Conservation (phyloP, 64 coral and sea anemone species). For the Platygyra sinensis region DNA sequence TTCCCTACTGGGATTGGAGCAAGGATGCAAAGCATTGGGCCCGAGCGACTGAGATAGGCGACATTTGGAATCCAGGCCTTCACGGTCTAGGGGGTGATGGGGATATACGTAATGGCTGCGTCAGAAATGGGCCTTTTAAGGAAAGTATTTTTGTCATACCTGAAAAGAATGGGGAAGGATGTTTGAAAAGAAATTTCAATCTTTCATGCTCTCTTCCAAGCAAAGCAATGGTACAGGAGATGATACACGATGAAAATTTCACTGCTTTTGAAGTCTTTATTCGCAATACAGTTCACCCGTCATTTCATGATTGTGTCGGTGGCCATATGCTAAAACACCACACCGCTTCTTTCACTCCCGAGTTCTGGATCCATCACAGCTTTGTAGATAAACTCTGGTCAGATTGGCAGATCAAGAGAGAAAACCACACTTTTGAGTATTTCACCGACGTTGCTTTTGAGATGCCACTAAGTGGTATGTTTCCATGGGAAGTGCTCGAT, state of each 20-base stretch:
- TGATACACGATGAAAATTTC: constrained; percentile 6
- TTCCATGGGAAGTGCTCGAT: constrained; percentile 71
- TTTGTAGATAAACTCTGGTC: constrained; percentile 83
- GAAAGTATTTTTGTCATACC: constrained; percentile 45
- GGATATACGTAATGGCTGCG: constrained; percentile 28
- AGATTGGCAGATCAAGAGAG: constrained; percentile 45
- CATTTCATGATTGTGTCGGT: constrained; percentile 73
- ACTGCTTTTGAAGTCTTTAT: constrained; percentile 54
- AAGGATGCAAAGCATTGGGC: constrained; percentile 36
- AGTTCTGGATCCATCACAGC: constrained; percentile 74
- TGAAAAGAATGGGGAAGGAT: constrained; percentile 45
- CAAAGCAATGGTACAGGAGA: constrained; percentile 26
- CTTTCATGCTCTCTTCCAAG: constrained; percentile 45
- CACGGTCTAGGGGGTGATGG: constrained; percentile 84
- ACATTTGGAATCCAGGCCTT: constrained; percentile 62
- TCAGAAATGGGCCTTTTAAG: constrained; percentile 56
- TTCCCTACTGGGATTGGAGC: constrained; percentile 83
- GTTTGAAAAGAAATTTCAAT: constrained; percentile 71
- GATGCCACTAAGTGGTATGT: constrained; percentile 51
- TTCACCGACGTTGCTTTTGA: constrained; percentile 2
- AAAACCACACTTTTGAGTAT: constrained; percentile 33
- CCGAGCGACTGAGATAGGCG: constrained; percentile 2
- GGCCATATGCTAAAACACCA: constrained; percentile 53
- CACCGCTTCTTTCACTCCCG: constrained; percentile 56
- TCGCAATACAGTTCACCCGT: constrained; percentile 66